Percentiles rank a stretch among this genome's conserved stretches.
Evolutionary conservation across 2,888 invertebrate species (phyloP).

Genomic region (Orthonychiurus folsomi): DNA sequence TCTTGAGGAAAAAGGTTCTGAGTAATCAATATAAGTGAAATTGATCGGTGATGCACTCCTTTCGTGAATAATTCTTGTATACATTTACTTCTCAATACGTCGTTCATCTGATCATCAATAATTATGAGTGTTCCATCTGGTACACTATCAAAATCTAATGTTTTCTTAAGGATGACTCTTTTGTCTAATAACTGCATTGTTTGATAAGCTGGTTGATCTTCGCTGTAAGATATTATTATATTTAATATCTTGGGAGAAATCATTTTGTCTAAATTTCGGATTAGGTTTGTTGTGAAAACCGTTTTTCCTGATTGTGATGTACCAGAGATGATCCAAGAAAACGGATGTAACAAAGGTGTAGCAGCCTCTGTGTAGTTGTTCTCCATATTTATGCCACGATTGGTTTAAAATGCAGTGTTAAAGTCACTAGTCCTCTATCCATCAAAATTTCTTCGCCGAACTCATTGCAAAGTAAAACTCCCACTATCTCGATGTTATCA

Average conservation of each 20-base stretch:
- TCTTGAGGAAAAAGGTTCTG: conserved; percentile 11
- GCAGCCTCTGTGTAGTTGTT: not conserved
- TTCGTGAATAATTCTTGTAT: conserved; percentile 2
- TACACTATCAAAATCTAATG: not conserved
- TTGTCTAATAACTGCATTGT: not conserved
- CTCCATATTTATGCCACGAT: not conserved
- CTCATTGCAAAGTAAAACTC: conserved; percentile 5
- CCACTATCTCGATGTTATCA: not conserved
- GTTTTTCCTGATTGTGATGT: not conserved
- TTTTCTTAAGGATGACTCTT: not conserved
- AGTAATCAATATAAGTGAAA: conserved; percentile 6
- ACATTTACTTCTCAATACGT: not conserved
- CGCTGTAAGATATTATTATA: not conserved
- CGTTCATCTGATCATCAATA: not conserved
- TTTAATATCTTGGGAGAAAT: not conserved
- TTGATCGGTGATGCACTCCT: conserved; percentile 11
- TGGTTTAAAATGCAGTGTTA: conserved; percentile 8
- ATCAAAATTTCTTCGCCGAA: conserved; percentile 11
- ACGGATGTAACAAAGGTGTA: not conserved
- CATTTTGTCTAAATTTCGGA: not conserved
- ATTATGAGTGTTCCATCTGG: not conserved
- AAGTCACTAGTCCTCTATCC: conserved; percentile 8
- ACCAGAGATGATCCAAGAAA: not conserved
- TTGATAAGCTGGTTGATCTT: not conserved
- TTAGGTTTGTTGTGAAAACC: not conserved